Evolutionary conservation across 2,888 invertebrate species (phyloP).

Genomic region (Biston stratarius): DNA sequence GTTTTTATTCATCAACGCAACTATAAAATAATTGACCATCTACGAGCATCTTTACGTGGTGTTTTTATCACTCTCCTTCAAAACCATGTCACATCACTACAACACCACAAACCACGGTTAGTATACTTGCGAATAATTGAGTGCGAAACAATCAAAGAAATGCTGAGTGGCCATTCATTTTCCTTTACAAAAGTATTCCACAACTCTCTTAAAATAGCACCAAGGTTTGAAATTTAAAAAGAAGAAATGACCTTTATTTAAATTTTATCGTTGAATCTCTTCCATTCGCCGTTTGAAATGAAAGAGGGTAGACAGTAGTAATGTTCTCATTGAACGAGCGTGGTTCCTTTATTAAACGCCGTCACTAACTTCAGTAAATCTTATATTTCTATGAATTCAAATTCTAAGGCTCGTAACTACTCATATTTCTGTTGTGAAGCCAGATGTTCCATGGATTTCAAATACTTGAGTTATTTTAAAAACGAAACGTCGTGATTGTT

Average conservation of each 20-base stretch:
- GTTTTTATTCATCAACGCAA: too few species aligned
- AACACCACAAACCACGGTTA: neutral
- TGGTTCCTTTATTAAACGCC: constrained; percentile 56
- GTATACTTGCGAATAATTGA: constrained; percentile 12
- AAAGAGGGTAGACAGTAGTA: constrained; percentile 59
- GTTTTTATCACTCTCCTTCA: too few species aligned
- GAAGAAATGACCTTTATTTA: constrained; percentile 63
- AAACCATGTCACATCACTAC: too few species aligned
- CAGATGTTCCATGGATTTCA: neutral
- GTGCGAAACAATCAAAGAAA: constrained; percentile 31
- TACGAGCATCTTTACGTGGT: too few species aligned
- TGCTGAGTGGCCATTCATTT: constrained; percentile 37
- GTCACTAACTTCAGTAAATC: constrained; percentile 42
- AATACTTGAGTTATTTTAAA: neutral
- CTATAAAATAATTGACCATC: too few species aligned
- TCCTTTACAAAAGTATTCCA: constrained; percentile 27
- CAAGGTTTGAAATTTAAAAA: constrained; percentile 57
- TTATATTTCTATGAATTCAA: constrained; percentile 27
- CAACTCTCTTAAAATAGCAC: constrained; percentile 29
- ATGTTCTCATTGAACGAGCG: constrained; percentile 53
- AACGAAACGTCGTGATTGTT: too few species aligned
- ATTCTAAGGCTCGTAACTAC: constrained; percentile 1
- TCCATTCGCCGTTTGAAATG: constrained; percentile 57
- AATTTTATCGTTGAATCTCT: constrained; percentile 63
- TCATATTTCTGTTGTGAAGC: constrained; percentile 2